Conservation (phyloP, 2,888 invertebrate species). For the Chrysolina americana region DNA sequence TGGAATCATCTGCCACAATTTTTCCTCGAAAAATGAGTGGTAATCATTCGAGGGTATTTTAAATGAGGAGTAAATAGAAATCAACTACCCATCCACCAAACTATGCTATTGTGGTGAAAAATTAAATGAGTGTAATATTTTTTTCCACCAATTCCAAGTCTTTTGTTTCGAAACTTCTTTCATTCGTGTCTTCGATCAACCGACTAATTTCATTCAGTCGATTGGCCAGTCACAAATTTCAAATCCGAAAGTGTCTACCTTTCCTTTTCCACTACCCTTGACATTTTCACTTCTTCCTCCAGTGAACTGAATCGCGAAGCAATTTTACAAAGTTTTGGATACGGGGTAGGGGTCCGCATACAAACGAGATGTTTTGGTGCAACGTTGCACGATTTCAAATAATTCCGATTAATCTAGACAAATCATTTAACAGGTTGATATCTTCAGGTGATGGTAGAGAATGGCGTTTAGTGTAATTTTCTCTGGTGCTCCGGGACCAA, state of each 20-base stretch:
- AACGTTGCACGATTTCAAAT: constrained; percentile 39
- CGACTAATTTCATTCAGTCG: constrained; percentile 5
- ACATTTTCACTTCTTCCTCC: constrained; percentile 70
- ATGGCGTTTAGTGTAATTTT: not conserved
- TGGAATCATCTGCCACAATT: too few relatives aligned
- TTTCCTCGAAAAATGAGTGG: too few relatives aligned
- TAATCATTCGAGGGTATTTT: too few relatives aligned
- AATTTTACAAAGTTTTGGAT: constrained; percentile 73
- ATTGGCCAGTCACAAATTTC: constrained; percentile 34
- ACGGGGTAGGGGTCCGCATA: constrained; percentile 69
- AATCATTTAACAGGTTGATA: too few relatives aligned
- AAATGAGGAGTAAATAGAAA: too few relatives aligned
- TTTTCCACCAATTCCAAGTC: not conserved
- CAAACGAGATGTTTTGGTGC: constrained; percentile 68
- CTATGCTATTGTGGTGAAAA: too few relatives aligned
- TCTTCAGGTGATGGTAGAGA: too few relatives aligned
- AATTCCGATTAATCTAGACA: not conserved
- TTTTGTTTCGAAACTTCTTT: not conserved
- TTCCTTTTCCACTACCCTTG: constrained; percentile 51
- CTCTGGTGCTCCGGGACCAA: not conserved
- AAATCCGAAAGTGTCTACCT: constrained; percentile 47
- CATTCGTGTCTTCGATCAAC: not conserved
- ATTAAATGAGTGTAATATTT: too few relatives aligned
- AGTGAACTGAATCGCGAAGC: constrained; percentile 73
- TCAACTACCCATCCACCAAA: too few relatives aligned